Evolutionary conservation across 1,140 invertebrate genomes (phyloP), one percentile per base, ranked within the genome.

Genomic region (Dysdera silvatica): DNA sequence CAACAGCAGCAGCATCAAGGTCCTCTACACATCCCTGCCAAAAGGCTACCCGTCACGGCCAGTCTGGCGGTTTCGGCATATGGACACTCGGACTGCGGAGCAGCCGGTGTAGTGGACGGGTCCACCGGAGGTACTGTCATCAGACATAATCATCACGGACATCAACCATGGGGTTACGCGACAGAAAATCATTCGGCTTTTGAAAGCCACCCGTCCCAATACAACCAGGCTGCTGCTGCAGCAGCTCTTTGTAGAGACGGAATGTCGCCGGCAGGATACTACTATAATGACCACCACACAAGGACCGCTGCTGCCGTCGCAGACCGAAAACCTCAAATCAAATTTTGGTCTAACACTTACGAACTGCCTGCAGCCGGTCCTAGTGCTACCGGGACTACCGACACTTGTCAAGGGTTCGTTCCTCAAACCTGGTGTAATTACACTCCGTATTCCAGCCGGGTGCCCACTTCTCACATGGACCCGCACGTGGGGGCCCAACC

Each of bases 21-120:
- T 18, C 86, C 87, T 4, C 78, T 90, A 1, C 88, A 90, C 78
- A 89, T 90, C 76, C 87, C 87, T 20, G 87, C 87, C 66, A 89
- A 90, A 73, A 79, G 88, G 65, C 75, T 85, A 3, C 33, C 40
- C 62, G 67, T 72, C 58, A 81, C 80, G 12, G 78, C 80, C 23
- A 79, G 67, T 58, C 61, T 68, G 43, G 64, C 71, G 35, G 69
- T 72, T 31, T 67, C 72, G 81, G 61, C 61, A 8, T 72, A 73
- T 65, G 66, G 70, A 20, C 71, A 72, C 63, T 67, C 70, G 18
- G 70, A 73, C 45, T 71, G 69, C 68, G 69, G 41, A 33, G 31
- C 49, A 24, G 49, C 16, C 16, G 47, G 47, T 49, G 47, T 28
- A n/a, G n/a, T 45, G 41, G 43, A 33, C n/a, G 23, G 23, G 67